Percentiles rank a stretch among this genome's conserved stretches.
phyloP scores from a whole-genome alignment of 1,140 invertebrate species.

The Macrocentrus cingulum region DNA sequence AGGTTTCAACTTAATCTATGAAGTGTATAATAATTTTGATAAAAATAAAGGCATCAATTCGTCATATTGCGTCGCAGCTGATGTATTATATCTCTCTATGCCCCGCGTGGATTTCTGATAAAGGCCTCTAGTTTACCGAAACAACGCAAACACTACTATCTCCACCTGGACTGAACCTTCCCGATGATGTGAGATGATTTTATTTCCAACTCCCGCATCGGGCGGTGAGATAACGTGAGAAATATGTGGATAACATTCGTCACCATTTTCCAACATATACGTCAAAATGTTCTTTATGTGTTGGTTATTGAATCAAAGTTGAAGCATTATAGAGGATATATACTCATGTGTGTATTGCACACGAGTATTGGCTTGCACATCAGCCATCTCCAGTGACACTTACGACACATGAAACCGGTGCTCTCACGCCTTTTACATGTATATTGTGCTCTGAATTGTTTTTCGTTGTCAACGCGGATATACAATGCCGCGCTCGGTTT shows the following conservation, averaged over 20 bases:
- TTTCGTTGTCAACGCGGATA: not conserved
- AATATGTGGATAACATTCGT: not conserved
- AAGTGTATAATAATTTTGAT: no score
- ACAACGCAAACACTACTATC: constrained; percentile 29
- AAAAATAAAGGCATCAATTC: constrained; percentile 12
- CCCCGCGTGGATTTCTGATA: constrained; percentile 11
- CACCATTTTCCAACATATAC: not conserved
- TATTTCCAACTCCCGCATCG: not conserved
- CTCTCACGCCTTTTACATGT: constrained; percentile 2
- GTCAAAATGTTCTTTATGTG: not conserved
- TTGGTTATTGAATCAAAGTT: no score
- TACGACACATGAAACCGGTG: not conserved
- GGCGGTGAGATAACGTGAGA: not conserved
- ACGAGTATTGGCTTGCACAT: not conserved
- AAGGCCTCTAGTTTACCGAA: constrained; percentile 21
- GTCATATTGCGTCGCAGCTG: constrained; percentile 13
- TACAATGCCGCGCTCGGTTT: not conserved
- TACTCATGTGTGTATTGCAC: no score
- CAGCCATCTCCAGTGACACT: not conserved
- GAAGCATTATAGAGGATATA: no score
- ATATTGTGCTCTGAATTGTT: constrained; percentile 7
- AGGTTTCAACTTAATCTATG: no score
- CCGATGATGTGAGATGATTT: constrained; percentile 7
- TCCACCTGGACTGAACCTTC: constrained; percentile 25
- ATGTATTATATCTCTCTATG: not conserved